phyloP scores from a whole-genome alignment of 1,140 invertebrate species.

The Yoshiicerus persimilis region DNA sequence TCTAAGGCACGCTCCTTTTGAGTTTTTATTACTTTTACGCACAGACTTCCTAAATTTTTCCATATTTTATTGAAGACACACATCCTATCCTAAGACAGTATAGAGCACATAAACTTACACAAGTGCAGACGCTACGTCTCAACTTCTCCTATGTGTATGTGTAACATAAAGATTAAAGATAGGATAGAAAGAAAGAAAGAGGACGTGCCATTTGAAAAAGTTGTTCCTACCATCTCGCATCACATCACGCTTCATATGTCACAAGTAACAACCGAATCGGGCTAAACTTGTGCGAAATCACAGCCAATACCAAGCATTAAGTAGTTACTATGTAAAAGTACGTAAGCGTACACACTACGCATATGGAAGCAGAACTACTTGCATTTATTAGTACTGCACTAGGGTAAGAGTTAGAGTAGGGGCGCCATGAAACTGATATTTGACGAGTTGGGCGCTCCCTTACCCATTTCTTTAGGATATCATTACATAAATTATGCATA shows the following conservation, averaged over 20 bases:
- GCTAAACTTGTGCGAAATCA: background rate
- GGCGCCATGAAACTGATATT: too few relatives aligned
- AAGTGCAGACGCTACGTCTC: background rate
- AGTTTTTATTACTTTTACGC: slow-evolving; percentile 2
- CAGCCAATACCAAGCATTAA: background rate
- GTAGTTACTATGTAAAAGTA: too few relatives aligned
- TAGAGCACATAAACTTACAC: background rate
- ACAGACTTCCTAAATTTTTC: background rate
- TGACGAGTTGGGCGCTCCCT: too few relatives aligned
- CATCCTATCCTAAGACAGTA: background rate
- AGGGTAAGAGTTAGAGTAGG: too few relatives aligned
- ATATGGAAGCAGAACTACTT: background rate
- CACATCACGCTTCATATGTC: background rate
- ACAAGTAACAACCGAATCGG: background rate
- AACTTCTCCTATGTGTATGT: background rate
- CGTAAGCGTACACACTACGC: background rate
- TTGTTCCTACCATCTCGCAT: background rate
- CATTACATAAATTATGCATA: too few relatives aligned
- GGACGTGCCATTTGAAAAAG: background rate
- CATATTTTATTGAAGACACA: background rate
- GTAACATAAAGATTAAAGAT: background rate
- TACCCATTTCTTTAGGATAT: too few relatives aligned
- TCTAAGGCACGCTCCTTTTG: background rate
- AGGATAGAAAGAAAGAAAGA: background rate
- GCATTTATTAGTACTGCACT: background rate